phyloP scores from a whole-genome alignment of 2,888 invertebrate genomes.

The Caenorhabditis auriculariae region DNA sequence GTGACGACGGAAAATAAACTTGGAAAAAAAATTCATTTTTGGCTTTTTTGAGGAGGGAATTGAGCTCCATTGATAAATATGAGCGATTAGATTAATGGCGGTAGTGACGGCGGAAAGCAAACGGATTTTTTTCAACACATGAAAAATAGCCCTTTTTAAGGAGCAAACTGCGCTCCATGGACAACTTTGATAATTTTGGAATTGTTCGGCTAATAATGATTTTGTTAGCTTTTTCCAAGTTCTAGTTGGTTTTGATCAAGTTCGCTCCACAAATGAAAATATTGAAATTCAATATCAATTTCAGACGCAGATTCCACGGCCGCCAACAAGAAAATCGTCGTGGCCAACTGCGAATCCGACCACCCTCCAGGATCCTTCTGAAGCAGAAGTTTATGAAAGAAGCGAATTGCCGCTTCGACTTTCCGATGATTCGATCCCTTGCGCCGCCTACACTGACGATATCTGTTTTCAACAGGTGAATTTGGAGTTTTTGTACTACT shows the following conservation, averaged over 20 bases:
- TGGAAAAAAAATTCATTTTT: too few species aligned
- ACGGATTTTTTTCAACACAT: too few species aligned
- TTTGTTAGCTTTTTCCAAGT: not conserved
- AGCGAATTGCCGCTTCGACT: not conserved
- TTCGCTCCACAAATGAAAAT: not conserved
- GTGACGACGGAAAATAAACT: too few species aligned
- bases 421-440: slow-evolving; percentile 36
- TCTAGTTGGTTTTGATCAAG: not conserved
- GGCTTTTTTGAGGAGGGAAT: too few species aligned
- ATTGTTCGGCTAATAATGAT: not conserved
- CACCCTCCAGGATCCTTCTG: slow-evolving; percentile 1
- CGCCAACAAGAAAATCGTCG: slow-evolving; percentile 2
- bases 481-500: too few species aligned
- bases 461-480: slow-evolving; percentile 60
- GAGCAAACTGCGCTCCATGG: too few species aligned
- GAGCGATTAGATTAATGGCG: too few species aligned
- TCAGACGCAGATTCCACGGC: slow-evolving; percentile 42
- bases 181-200: not conserved
- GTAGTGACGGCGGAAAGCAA: too few species aligned
- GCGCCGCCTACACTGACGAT: slow-evolving; percentile 59
- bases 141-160: too few species aligned
- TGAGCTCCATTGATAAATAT: too few species aligned
- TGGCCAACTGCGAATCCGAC: slow-evolving; percentile 17
- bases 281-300: slow-evolving; percentile 3
- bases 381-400: not conserved